Base-by-base conservation (phyloP, 1,140 invertebrate species). In the Campoletis sonorensis region DNA sequence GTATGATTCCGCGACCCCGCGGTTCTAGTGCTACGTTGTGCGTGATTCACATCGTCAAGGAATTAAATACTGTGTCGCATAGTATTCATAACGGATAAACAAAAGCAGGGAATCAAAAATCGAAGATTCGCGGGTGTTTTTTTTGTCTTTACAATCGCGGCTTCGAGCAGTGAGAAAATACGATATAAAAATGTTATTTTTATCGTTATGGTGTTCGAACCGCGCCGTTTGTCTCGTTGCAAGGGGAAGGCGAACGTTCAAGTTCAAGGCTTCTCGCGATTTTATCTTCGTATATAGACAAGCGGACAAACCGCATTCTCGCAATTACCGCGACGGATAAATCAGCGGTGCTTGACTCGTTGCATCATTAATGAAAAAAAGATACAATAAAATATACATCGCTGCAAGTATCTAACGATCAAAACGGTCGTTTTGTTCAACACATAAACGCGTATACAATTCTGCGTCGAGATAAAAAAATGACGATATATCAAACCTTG, bases 11-110 rank as follows among this genome's bases (percentile, higher is more conserved):
- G 40, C 5, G 13, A 45, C 5, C 8, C 8, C 40, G 40, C 40
- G 40, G 40, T 64, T 61, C 26, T 61, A 8, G 75, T 77, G 75
- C 75, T 77, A 77, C 75, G 75, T 64, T 77, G 75, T 77, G 75
- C 54, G 54, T 40, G 75, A 77, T 26, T 13, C 8, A 1, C 45
- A 64, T 37, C 30, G 49, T 54, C 30, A 11, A 77, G 37, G 54
- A 30, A 13, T 27, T 27, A 77, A 64, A 77, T 75, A 58, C 49
- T 75, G 72, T 4, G n/a, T n/a, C n/a, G n/a, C 27, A 2, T 30
- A 54, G 40, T 15, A 45, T 40, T 71, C 21, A 21, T 49, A 51
- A 45, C 11, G n/a, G 37, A 18, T 26, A 49, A n/a, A 49, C n/a
- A 49, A 23, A 49, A 26, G n/a, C n/a, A 21, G 71, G 40, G 3